These are phyloP conservation scores for Teleopsis dalmanni DNA, from an alignment of 1,140 invertebrate species.

Conservation along the genomic window DNA sequence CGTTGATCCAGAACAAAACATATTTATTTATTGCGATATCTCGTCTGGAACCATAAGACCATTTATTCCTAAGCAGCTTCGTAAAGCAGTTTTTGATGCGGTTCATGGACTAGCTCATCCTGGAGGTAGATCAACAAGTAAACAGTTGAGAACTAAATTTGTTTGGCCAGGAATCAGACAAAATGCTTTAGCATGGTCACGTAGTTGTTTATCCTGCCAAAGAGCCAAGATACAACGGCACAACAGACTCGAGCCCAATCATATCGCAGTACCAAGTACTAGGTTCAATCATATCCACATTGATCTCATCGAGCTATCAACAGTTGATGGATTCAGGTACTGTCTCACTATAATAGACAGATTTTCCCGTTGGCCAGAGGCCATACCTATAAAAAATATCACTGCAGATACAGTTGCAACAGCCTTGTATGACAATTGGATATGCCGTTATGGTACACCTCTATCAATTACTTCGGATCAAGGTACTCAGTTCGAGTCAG, in stretches of 20 bases:
- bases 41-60: constrained; percentile 13
- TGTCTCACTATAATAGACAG: constrained; percentile 41
- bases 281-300: constrained; percentile 43
- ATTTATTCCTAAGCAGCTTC: constrained; percentile 3
- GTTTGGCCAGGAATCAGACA: constrained; percentile 21
- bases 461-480: constrained; percentile 24
- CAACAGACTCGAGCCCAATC: not conserved
- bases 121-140: constrained; percentile 13
- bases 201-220: constrained; percentile 26
- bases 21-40: constrained; percentile 1
- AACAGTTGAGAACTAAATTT: constrained; percentile 11
- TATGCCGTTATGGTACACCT: constrained; percentile 27
- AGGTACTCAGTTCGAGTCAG: constrained; percentile 29
- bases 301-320: constrained; percentile 48
- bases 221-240: constrained; percentile 22
- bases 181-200: constrained; percentile 15
- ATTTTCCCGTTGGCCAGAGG: constrained; percentile 22
- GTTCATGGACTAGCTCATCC: constrained; percentile 24
- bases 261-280: not conserved
- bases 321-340: constrained; percentile 25
- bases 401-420: constrained; percentile 24
- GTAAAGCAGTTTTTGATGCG: constrained; percentile 13
- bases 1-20: not conserved
- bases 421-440: constrained; percentile 28
- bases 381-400: constrained; percentile 36